phyloP scores from a whole-genome alignment of 2,888 invertebrate genomes.

The Philereme transversata region DNA sequence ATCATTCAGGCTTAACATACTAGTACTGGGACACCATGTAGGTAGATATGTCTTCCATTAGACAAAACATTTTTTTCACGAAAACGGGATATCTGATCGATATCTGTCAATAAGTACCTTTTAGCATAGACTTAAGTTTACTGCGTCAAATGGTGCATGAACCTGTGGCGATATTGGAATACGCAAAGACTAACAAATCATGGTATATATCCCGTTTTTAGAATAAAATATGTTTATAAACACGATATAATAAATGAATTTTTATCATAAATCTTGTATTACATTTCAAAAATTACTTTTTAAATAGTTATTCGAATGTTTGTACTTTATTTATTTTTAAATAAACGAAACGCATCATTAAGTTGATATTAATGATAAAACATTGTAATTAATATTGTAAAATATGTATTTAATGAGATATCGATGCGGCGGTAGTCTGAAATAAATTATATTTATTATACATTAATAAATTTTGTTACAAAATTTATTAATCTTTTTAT shows the following conservation, averaged over 20 bases:
- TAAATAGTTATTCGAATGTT: constrained; percentile 5
- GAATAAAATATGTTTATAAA: no score
- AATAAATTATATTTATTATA: constrained; percentile 58
- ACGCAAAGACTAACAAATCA: no score
- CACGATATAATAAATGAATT: background rate
- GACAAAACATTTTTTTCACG: background rate
- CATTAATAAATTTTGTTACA: constrained; percentile 63
- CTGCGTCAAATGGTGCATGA: no score
- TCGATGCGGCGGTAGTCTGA: constrained; percentile 42
- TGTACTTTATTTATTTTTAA: background rate
- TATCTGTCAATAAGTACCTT: no score
- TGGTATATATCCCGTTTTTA: no score
- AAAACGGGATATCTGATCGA: no score
- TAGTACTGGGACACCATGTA: background rate
- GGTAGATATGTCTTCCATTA: constrained; percentile 16
- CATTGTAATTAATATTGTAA: background rate
- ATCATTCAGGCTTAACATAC: no score
- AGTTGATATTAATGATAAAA: background rate
- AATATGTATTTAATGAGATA: constrained; percentile 31
- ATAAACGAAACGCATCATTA: background rate
- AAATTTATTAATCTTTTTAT: constrained; percentile 35
- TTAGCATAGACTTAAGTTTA: no score
- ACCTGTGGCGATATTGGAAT: no score
- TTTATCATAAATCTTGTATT: background rate
- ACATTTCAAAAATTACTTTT: background rate